Percentiles rank a stretch among this genome's conserved stretches.
Conservation (phyloP, 1,140 invertebrate species). For the Aphidius gifuensis region DNA sequence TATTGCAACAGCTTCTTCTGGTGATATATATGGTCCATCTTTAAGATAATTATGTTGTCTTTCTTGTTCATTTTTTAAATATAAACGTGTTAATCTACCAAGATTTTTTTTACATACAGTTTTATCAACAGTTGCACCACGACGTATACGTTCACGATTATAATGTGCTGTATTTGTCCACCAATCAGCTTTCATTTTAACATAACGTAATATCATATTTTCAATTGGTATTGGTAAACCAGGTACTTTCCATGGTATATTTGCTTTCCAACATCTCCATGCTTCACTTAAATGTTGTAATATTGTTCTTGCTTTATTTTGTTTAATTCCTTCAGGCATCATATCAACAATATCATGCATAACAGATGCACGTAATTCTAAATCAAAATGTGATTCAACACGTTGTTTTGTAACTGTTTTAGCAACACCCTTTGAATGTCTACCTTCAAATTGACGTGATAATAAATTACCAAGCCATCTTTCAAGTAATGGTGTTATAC, state of each 20-base stretch:
- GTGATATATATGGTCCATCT: slow-evolving; percentile 98
- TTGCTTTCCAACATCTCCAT: slow-evolving; percentile 99
- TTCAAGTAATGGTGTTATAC: slow-evolving; percentile 96
- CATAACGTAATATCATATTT: slow-evolving; percentile 99
- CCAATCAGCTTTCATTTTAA: slow-evolving; percentile 99
- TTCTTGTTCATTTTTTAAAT: slow-evolving; percentile 98
- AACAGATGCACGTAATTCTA: slow-evolving; percentile 94
- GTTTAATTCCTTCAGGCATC: slow-evolving; percentile 99
- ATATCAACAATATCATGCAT: slow-evolving; percentile 99
- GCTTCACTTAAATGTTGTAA: slow-evolving; percentile 98
- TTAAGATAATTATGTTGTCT: slow-evolving; percentile 99
- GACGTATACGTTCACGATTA: slow-evolving; percentile 92
- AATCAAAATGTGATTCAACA: slow-evolving; percentile 98
- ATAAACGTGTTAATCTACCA: slow-evolving; percentile 91
- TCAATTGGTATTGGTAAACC: slow-evolving; percentile 98
- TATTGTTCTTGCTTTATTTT: slow-evolving; percentile 98
- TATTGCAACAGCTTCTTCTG: slow-evolving; percentile 99
- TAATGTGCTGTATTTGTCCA: slow-evolving; percentile 99
- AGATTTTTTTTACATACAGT: slow-evolving; percentile 99
- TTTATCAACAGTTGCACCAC: slow-evolving; percentile 96
- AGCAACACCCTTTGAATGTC: slow-evolving; percentile 97
- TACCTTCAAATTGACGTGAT: slow-evolving; percentile 97
- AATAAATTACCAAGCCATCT: slow-evolving; percentile 97
- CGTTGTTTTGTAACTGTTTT: slow-evolving; percentile 99
- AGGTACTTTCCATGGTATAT: slow-evolving; percentile 99